These are phyloP conservation scores for Acronicta aceris DNA, from an alignment of 2,888 invertebrate species.

Conservation along the genomic window DNA sequence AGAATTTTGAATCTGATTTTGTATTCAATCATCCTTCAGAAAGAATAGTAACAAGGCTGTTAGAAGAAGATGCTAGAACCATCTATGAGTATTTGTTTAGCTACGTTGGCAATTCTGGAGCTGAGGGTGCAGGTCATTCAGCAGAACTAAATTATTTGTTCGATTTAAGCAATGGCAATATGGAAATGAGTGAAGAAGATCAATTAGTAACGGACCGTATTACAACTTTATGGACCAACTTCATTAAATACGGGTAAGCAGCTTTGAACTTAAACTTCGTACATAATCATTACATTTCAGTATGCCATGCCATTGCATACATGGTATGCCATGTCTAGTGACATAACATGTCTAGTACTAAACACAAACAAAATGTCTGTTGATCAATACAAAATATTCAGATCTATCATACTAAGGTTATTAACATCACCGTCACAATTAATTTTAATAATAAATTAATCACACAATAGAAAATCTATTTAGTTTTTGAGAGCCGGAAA, in stretches of 20 bases:
- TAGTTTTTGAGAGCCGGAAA: too few relatives aligned
- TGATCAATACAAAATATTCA: too few relatives aligned
- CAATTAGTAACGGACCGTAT: constrained; percentile 71
- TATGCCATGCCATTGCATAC: too few relatives aligned
- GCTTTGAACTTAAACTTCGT: not conserved
- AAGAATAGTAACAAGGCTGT: constrained; percentile 70
- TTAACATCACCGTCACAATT: too few relatives aligned
- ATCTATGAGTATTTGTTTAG: constrained; percentile 79
- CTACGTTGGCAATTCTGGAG: constrained; percentile 67
- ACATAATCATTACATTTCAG: too few relatives aligned
- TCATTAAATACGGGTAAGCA: constrained; percentile 81
- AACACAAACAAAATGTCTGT: too few relatives aligned
- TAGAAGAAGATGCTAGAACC: constrained; percentile 74
- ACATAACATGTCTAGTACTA: too few relatives aligned
- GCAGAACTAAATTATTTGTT: constrained; percentile 79
- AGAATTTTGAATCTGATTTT: constrained; percentile 79
- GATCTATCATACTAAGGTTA: too few relatives aligned
- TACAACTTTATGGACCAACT: constrained; percentile 79
- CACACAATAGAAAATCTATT: too few relatives aligned
- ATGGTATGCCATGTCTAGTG: too few relatives aligned
- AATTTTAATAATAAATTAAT: too few relatives aligned
- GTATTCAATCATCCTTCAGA: constrained; percentile 76
- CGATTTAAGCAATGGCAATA: constrained; percentile 47
- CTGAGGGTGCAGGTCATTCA: constrained; percentile 69
- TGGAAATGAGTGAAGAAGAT: constrained; percentile 63